Base-by-base conservation (phyloP, 2,888 invertebrate genomes). In the Acrobasis repandana region DNA sequence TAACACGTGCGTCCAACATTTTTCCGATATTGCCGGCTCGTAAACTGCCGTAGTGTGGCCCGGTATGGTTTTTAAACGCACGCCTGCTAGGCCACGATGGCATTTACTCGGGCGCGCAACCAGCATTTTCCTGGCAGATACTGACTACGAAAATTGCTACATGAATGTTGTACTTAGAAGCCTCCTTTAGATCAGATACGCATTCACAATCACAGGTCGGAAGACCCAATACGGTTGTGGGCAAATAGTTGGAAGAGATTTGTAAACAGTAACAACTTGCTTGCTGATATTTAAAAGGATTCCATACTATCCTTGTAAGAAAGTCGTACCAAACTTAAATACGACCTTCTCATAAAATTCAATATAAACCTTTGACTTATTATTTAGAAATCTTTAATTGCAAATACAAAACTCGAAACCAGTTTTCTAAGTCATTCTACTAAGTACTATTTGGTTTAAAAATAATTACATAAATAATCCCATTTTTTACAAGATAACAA, bases 11-110 rank as follows among this genome's bases (percentile, higher is more conserved):
- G 69, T 58, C 75, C 68, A 85, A 85, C 83, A 85, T 83, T 87
- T 88, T 88, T 85, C 88, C 84, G 79, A 88, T 88, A 89, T 75
- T 72, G 79, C 68, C 74, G 62, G 77, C 69, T 84, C 85, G 79
- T 85, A 86, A 88, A 87, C 67, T 75, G 71, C 66, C 72, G 61
- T 64, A 66, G 74, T 74, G 72, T 69, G 65, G 73, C 68, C 66
- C 67, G 62, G 63, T 67, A 64, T 61, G 73, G 74, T 76, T 75
- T 82, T 80, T 73, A 75, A 79, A 75, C 73, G 73, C 80, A 77
- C 73, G 72, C 75, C 69, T 67, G 61, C 65, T 47, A 2, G 36
- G n/a, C 52, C 36, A 28, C 20, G 28, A 6, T 28, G 28, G 28
- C 28, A 28, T 28, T 8, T 28, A 28, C 28, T 4, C 20, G 20